Base-by-base conservation (phyloP, 2,888 invertebrate genomes). In the Pegoplata infirma region DNA sequence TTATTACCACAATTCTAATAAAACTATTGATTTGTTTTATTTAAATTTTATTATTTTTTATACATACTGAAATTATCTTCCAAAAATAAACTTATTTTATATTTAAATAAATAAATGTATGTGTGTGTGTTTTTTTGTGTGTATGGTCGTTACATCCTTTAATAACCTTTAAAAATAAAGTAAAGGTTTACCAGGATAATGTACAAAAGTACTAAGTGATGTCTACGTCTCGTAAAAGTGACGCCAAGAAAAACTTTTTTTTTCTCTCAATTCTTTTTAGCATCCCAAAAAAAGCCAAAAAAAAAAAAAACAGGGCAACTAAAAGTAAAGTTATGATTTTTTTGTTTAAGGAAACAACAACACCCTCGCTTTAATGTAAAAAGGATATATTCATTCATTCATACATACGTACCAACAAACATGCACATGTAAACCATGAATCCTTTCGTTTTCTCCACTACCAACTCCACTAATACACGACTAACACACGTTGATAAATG, bases 401-500 rank as follows among this genome's bases (percentile, higher is more conserved):
- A 74, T 23, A 47, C 36, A 66, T n/a, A n/a, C n/a, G n/a, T n/a
- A n/a, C n/a, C n/a, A n/a, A n/a, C 28, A 40, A 17, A 36, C 53
- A 71, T 61, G 49, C 56, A 71, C 28, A 79, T 61, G 47, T 25
- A 51, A 55, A 81, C 82, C 32, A 32, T 49, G 68, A 40, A 76
- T 64, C 68, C 75, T 58, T 69, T 75, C 68, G 63, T 53, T 28
- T 17, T 5, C n/a, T 5, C 14, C 51, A 21, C 23, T 3, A 23
- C 21, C 10, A 32, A n/a, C 21, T 21, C 10, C 56, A 46, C 47
- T 49, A 36, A 49, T 58, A 51, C 59, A 17, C 14, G n/a, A 17
- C 16, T 23, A 8, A 8, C 79, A 79, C 79, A 85, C 88, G 86
- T 86, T 88, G 87, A 87, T 86, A 87, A 86, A 86, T 86, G 89